Base-by-base conservation (phyloP, 2,888 invertebrate species). In the Pheosia tremula region DNA sequence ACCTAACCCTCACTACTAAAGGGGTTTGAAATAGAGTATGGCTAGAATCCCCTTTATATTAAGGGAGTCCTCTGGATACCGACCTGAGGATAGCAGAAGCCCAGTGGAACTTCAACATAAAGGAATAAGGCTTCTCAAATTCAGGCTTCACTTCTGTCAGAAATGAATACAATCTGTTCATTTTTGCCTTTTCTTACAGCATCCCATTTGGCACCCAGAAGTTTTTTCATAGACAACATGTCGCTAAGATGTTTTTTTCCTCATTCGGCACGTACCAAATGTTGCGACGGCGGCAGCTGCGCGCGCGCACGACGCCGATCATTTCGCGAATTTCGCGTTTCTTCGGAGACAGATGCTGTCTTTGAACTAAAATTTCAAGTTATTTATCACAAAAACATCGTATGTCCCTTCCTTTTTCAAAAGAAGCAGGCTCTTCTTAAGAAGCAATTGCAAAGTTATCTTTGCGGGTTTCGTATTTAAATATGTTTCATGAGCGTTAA, bases 181-280 rank as follows among this genome's bases (percentile, higher is more conserved):
- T 61, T 68, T 59, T 47, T 5, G 5, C 9, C 52, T 68, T 65
- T 68, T 57, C 58, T 59, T 54, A 50, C 62, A 65, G 49, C 56
- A 62, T 58, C 43, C 56, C 56, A 50, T 49, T 55, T 58, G 50
- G 13, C 52, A 36, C 43, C 52, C 64, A 50, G 56, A 8, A 10
- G 59, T 38, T 72, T 76, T 75, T 79, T 69, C 71, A 72, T 69
- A 75, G 80, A 78, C 77, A 79, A 80, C 79, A 78, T 79, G 76
- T 77, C 68, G 62, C 67, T 67, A 59, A 66, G 58, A 58, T 50
- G 57, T 78, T 82, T 87, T 24, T 88, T 84, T 81, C 81, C 72
- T 64, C 67, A 57, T 68, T 59, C 71, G 83, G 88, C 91, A 91
- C 91, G 92, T 87, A 90, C 92, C 93, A 93, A 93, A 91, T 91